Base-by-base conservation (phyloP, 2,888 invertebrate genomes). In the Nomada flava region DNA sequence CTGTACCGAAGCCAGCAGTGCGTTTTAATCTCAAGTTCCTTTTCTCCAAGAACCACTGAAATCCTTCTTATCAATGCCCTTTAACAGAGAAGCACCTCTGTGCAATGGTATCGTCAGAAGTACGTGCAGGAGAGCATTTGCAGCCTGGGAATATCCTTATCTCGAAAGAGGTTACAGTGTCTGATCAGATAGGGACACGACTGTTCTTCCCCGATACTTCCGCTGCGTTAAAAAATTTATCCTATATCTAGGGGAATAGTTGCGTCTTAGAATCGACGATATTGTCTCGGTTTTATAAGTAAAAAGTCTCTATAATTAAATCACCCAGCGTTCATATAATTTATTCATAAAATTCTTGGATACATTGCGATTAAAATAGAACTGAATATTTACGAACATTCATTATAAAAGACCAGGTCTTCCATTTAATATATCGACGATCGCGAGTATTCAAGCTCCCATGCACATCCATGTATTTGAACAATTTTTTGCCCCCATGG, bases 11-110 rank as follows among this genome's bases (percentile, higher is more conserved):
- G 23, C n/a, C n/a, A 53, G 50, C 23, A 53, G 10, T 55, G 55
- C 55, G 52, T 63, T 72, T 80, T 78, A 80, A 80, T 80, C 79
- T 78, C 44, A 7, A 13, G 11, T 44, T 15, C 18, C 36, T 67
- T 29, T 47, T 11, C 18, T 3, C 67, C 23, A 55, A 23, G 52
- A 78, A 59, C 50, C 44, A 18, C 11, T 23, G 55, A 23, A 36
- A 44, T 44, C 69, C 55, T 57, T 62, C 67, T 78, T 64, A 57
- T 69, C 80, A 64, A 23, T 18, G 26, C 23, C 36, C n/a, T 50
- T 68, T 59, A 78, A 71, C 64, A 47, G 72, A 73, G 36, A 36
- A 7, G 10, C 44, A 57, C 52, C 52, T 7, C n/a, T 20, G 52
- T 26, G 9, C 18, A 36, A 52, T 42, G 67, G 42, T 23, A 53